Evolutionary conservation across 2,797 vertebrate genomes (phyloP), one percentile per base, ranked within the genome.

Genomic region (Neosalanx taihuensis): DNA sequence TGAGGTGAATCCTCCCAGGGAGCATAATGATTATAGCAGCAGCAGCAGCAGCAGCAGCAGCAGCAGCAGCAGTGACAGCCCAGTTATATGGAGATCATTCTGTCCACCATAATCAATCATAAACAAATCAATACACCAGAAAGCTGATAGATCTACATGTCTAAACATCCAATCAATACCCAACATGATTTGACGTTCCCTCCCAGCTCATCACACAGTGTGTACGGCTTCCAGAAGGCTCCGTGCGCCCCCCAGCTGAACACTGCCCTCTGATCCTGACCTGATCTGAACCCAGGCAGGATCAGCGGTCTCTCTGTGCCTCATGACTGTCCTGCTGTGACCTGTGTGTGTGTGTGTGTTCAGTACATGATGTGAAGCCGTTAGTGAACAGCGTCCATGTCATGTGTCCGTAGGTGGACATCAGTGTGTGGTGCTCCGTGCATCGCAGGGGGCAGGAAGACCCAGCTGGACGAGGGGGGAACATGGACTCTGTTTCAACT

Each of bases 291-390:
- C 57, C 57, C 5, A 7, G 9, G 3, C 2, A 59, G 26, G 57
- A 59, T n/a, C n/a, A 59, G 18, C 57, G 10, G 18, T 20, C n/a
- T 46, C 41, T 46, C 41, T 46, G 10, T 12, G 7, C 10, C 1
- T 46, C 83, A 86, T 75, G 83, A 74, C 75, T 73, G 77, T 71
- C 60, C 76, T 68, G 2, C 64, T 46, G 53, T 59, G 67, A 17
- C 12, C 6, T 70, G 2, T 61, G 1, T 13, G 64, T 31, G 17
- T 20, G n/a, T 53, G 37, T 35, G 26, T 49, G 33, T 69, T 31
- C 31, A 5, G 56, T 51, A 10, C 12, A n/a, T 33, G 35, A 41
- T 13, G 41, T 46, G 12, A 2, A 41, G 37, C 37, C 10, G 37
- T 13, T 41, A 2, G 37, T 12, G 41, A 46, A 46, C 41, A 46